phyloP scores from a whole-genome alignment of 2,888 invertebrate genomes.

The Baronia brevicornis region DNA sequence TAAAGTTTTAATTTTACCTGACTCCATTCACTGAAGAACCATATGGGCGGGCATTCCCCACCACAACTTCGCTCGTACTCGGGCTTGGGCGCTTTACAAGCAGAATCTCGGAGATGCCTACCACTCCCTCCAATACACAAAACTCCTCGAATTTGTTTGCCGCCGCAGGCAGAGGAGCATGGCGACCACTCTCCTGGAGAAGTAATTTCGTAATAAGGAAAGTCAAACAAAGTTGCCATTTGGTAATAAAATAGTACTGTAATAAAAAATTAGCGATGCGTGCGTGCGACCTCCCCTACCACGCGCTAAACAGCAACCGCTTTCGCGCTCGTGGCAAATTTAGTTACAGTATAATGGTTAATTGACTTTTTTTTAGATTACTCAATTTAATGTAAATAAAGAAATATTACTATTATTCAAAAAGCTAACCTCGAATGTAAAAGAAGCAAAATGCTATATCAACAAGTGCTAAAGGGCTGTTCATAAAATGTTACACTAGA shows the following conservation, averaged over 20 bases:
- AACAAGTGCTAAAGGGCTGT: too few species aligned
- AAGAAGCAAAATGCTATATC: too few species aligned
- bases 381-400: too few species aligned
- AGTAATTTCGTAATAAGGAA: conserved; percentile 6
- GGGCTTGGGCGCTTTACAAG: conserved; percentile 79
- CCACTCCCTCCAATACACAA: conserved; percentile 77
- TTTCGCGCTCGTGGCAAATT: too few species aligned
- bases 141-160: conserved; percentile 80
- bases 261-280: background rate
- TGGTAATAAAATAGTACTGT: conserved; percentile 3
- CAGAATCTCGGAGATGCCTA: conserved; percentile 73
- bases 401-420: too few species aligned
- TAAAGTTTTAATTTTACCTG: conserved; percentile 75
- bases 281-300: too few species aligned
- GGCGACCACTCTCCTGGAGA: conserved; percentile 61
- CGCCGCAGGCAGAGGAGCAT: conserved; percentile 70
- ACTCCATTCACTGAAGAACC: conserved; percentile 86
- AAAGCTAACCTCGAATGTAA: too few species aligned
- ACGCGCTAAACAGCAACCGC: too few species aligned
- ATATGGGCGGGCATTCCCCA: conserved; percentile 76
- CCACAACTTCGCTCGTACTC: conserved; percentile 78
- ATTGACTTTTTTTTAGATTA: too few species aligned
- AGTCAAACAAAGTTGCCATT: background rate
- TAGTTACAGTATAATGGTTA: too few species aligned
- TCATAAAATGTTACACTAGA: too few species aligned